A percentile compares a stretch with the other conserved stretches of the same genome.
Evolutionary conservation across 2,888 invertebrate genomes (phyloP).

Genomic region (Ormyrus nitidulus): DNA sequence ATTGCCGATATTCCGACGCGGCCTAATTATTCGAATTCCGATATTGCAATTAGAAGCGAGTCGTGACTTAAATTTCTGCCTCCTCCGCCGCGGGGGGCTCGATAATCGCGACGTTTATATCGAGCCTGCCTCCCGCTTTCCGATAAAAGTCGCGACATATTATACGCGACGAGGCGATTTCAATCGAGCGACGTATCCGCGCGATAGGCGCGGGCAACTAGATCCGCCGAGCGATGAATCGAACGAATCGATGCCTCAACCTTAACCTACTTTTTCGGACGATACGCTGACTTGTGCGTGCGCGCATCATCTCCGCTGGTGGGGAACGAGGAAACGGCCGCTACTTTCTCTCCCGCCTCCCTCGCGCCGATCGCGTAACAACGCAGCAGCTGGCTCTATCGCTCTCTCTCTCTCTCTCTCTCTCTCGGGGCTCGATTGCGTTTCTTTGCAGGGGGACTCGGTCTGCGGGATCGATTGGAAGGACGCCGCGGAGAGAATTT

Average conservation of each 20-base stretch:
- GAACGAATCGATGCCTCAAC: slow-evolving; percentile 7
- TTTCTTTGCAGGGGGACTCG: not conserved
- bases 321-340: slow-evolving; percentile 18
- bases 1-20: slow-evolving; percentile 26
- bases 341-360: not conserved
- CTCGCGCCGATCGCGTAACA: not conserved
- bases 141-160: too few relatives aligned
- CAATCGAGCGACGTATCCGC: not conserved
- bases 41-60: slow-evolving; percentile 21
- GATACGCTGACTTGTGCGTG: not conserved
- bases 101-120: not conserved
- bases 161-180: not conserved
- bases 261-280: slow-evolving; percentile 21
- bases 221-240: not conserved
- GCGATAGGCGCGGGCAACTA: not conserved
- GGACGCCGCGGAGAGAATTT: not conserved
- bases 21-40: slow-evolving; percentile 29
- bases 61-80: slow-evolving; percentile 14
- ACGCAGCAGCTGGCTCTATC: too few relatives aligned
- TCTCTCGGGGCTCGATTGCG: not conserved
- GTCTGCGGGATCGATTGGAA: slow-evolving; percentile 7
- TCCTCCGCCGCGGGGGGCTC: not conserved
- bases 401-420: not conserved
- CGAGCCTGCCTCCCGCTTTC: not conserved
- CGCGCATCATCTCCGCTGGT: not conserved